A percentile compares a stretch with the other conserved stretches of the same genome.
These are phyloP conservation scores for Araneus ventricosus DNA, from an alignment of 1,140 invertebrate species.

Conservation along the genomic window DNA sequence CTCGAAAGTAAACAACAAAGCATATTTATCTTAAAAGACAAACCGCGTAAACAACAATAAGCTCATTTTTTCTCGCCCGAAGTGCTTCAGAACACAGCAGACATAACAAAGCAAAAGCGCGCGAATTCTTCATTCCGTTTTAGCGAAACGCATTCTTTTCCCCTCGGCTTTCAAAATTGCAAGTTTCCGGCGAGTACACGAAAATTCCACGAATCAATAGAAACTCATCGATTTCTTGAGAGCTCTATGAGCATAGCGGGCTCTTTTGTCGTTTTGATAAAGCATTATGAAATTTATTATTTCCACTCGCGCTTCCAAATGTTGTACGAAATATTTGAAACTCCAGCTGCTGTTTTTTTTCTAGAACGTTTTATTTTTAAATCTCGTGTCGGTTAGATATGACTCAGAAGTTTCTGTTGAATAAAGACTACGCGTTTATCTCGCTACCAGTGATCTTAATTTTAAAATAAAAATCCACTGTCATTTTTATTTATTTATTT, in stretches of 20 bases:
- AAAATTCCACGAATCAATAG: conserved; percentile 38
- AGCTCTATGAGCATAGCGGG: conserved; percentile 13
- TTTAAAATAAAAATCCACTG: too few species aligned
- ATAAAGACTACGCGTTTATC: too few species aligned
- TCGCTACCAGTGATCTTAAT: too few species aligned
- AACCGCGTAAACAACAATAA: conserved; percentile 26
- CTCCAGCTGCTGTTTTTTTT: not conserved
- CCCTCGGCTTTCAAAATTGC: conserved; percentile 23
- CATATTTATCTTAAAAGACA: conserved; percentile 44
- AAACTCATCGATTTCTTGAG: conserved; percentile 25
- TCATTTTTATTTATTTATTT: too few species aligned
- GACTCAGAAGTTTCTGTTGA: too few species aligned
- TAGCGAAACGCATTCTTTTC: not conserved
- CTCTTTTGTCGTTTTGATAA: conserved; percentile 35
- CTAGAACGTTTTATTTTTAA: not conserved
- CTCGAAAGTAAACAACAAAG: not conserved
- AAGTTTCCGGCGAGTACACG: conserved; percentile 17
- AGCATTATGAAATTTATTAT: conserved; percentile 26
- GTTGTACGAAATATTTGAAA: not conserved
- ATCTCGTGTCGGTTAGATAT: too few species aligned
- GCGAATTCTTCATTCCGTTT: not conserved
- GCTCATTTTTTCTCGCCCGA: not conserved
- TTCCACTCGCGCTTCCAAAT: not conserved
- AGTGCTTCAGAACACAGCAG: not conserved
- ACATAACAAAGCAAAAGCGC: not conserved